Evolutionary conservation across 2,797 vertebrate genomes (phyloP).

Genomic region (Hozukius guyotensis): DNA sequence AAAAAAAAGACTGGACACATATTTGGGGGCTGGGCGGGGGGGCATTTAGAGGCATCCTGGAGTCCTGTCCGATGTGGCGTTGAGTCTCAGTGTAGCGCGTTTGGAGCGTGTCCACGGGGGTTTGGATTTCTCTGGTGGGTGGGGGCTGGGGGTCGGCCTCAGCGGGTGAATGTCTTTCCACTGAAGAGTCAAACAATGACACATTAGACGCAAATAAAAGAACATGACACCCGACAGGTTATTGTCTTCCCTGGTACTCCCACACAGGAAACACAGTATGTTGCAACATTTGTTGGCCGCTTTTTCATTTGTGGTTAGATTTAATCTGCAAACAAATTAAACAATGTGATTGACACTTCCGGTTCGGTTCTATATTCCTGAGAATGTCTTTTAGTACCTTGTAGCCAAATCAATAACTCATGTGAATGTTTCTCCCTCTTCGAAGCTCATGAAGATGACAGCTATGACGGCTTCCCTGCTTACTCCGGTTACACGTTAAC

Average conservation of each 20-base stretch:
- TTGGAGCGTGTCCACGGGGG: conserved; percentile 39
- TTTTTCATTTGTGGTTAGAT: neutral
- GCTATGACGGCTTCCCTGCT: neutral
- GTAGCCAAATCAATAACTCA: neutral
- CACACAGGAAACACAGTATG: neutral
- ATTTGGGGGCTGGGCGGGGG: conserved; percentile 48
- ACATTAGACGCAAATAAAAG: neutral
- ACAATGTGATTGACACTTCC: neutral
- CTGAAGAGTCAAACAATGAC: conserved; percentile 68
- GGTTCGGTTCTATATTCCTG: neutral
- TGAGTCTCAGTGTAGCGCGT: conserved; percentile 54
- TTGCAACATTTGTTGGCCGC: neutral
- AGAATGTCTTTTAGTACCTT: too few species aligned
- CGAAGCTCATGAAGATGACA: too few species aligned
- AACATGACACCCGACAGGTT: neutral
- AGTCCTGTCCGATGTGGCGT: conserved; percentile 65
- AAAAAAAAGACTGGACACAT: conserved; percentile 48
- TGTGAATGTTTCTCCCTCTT: neutral
- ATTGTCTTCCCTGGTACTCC: neutral
- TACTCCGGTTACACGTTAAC: conserved; percentile 33
- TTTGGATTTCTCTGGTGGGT: conserved; percentile 31
- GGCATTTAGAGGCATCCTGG: conserved; percentile 52
- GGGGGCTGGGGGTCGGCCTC: conserved; percentile 53
- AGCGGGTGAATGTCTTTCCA: conserved; percentile 93
- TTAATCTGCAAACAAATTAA: neutral